Percentiles rank a stretch among this genome's conserved stretches.
Evolutionary conservation across 2,797 vertebrate genomes (phyloP).

Genomic region (Chloroceryle amazona): DNA sequence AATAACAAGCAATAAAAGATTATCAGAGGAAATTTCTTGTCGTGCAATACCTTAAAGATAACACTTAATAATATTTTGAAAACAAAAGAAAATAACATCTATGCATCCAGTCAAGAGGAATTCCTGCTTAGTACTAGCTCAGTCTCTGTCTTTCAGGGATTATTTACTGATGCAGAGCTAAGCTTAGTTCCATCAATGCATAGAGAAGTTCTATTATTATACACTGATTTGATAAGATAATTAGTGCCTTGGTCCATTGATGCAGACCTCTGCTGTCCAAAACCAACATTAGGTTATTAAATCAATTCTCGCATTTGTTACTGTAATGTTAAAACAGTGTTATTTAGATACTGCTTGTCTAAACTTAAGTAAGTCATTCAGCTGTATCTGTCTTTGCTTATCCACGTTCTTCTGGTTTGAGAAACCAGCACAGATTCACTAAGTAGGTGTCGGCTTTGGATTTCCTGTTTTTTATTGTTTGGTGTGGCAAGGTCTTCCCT

Average conservation of each 20-base stretch:
- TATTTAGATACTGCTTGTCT: constrained; percentile 52
- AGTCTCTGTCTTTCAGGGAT: neutral
- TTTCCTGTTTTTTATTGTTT: constrained; percentile 9
- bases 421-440: constrained; percentile 9
- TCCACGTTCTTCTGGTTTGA: constrained; percentile 24
- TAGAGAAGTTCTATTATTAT: constrained; percentile 37
- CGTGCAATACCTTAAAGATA: neutral
- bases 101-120: neutral
- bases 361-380: constrained; percentile 51
- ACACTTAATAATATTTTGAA: constrained; percentile 24
- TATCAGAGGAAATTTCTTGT: neutral
- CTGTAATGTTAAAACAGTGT: constrained; percentile 45
- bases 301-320: constrained; percentile 37
- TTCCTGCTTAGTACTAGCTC: neutral
- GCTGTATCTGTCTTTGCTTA: constrained; percentile 22
- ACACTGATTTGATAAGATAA: constrained; percentile 53
- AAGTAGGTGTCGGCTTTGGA: neutral
- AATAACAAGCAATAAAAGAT: constrained; percentile 24
- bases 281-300: constrained; percentile 64
- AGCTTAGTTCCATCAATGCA: neutral
- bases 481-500: neutral
- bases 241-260: constrained; percentile 39
- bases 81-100: neutral
- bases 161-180: constrained; percentile 22
- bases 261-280: constrained; percentile 46